These are phyloP conservation scores for Scortum barcoo DNA, from an alignment of 2,113 vertebrate species.

Conservation along the genomic window DNA sequence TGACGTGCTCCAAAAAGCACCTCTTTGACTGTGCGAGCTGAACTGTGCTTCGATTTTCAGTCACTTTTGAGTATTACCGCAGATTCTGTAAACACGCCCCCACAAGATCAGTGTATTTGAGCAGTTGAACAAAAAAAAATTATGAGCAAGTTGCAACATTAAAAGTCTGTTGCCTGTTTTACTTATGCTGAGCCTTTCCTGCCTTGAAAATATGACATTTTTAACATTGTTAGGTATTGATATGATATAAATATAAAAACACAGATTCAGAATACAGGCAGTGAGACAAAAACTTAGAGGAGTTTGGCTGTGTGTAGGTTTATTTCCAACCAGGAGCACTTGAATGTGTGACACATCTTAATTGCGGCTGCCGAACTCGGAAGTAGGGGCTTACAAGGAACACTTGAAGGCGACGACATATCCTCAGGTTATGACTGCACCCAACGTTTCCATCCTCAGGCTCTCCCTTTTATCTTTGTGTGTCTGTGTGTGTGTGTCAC, in stretches of 20 bases:
- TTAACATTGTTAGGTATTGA: too few species aligned
- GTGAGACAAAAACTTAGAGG: background rate
- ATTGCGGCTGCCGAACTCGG: constrained; percentile 59
- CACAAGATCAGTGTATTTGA: constrained; percentile 10
- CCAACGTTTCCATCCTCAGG: constrained; percentile 66
- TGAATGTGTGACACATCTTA: constrained; percentile 59
- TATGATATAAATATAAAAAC: constrained; percentile 8
- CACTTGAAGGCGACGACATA: constrained; percentile 55
- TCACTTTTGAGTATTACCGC: constrained; percentile 2
- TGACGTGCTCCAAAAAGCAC: constrained; percentile 13
- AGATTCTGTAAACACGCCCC: constrained; percentile 1
- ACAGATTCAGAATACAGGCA: background rate
- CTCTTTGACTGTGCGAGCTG: constrained; percentile 21
- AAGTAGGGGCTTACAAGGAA: constrained; percentile 60
- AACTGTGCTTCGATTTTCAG: constrained; percentile 32
- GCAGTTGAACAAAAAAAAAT: background rate
- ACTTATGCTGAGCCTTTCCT: background rate
- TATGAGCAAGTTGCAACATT: background rate
- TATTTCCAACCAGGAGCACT: constrained; percentile 27
- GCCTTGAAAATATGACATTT: background rate
- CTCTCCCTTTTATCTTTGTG: constrained; percentile 72
- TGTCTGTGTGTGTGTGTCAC: constrained; percentile 46
- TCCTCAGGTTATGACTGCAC: constrained; percentile 74
- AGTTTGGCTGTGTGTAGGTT: constrained; percentile 24
- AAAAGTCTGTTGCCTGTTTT: background rate